These are phyloP conservation scores for Acropternis orthonyx DNA, from an alignment of 2,797 vertebrate species.

Conservation along the genomic window DNA sequence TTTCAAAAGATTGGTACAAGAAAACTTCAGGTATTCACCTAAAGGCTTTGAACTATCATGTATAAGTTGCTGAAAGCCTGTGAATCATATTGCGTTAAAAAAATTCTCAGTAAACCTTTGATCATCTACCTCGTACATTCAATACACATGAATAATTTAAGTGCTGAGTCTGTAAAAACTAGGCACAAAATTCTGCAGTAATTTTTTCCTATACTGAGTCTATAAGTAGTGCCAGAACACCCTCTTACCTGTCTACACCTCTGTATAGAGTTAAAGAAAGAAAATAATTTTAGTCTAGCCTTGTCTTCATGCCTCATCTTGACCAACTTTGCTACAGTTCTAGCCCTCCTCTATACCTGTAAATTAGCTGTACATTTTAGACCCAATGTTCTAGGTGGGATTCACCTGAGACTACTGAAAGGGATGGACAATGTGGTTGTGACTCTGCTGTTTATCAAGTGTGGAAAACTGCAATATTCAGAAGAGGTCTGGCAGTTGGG, in stretches of 20 bases:
- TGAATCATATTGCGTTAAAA: neutral
- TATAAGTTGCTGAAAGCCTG: neutral
- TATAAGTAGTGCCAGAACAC: neutral
- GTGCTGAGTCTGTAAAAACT: neutral
- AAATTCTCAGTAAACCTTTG: neutral
- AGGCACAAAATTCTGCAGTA: neutral
- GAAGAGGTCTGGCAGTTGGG: neutral
- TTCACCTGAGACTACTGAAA: neutral
- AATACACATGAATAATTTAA: neutral
- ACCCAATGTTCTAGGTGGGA: neutral
- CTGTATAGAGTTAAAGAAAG: neutral
- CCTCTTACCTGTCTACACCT: neutral
- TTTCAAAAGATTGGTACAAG: neutral
- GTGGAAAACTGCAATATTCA: neutral
- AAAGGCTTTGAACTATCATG: neutral
- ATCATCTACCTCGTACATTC: neutral
- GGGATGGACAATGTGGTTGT: neutral
- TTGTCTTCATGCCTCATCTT: neutral
- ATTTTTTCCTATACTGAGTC: neutral
- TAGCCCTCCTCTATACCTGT: neutral
- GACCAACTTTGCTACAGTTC: neutral
- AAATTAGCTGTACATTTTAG: neutral
- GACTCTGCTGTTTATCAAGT: rapidly evolving
- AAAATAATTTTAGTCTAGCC: neutral
- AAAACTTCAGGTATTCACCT: neutral